phyloP scores from a whole-genome alignment of 2,888 invertebrate species.

The Orthosia gothica region DNA sequence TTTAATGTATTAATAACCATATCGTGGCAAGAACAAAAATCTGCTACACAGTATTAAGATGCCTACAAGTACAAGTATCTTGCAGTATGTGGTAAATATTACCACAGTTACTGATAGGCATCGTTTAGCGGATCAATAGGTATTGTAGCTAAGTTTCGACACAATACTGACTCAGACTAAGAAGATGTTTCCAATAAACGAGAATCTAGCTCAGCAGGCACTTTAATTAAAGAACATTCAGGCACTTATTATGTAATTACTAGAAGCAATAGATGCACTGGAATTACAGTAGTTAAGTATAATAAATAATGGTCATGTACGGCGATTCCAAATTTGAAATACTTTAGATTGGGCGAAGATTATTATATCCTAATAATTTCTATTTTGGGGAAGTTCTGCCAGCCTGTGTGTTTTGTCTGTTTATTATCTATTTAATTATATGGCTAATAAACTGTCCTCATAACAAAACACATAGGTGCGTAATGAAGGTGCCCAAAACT shows the following conservation, averaged over 20 bases:
- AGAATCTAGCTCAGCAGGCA: constrained; percentile 10
- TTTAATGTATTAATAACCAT: too few species aligned
- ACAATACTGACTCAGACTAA: constrained; percentile 51
- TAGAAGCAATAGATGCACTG: constrained; percentile 37
- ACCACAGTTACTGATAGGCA: constrained; percentile 56
- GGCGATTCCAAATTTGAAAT: constrained; percentile 1
- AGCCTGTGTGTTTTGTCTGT: too few species aligned
- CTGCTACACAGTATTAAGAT: not conserved
- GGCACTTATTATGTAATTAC: constrained; percentile 27
- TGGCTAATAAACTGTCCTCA: too few species aligned
- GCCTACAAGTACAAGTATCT: not conserved
- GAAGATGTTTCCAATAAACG: constrained; percentile 44
- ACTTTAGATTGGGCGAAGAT: constrained; percentile 4
- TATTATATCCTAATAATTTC: too few species aligned
- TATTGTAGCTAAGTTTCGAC: constrained; percentile 47
- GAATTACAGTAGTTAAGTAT: not conserved
- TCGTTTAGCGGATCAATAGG: constrained; percentile 52
- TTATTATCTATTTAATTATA: too few species aligned
- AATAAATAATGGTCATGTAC: not conserved
- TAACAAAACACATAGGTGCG: too few species aligned
- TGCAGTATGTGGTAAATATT: constrained; percentile 47
- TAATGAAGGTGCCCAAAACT: too few species aligned
- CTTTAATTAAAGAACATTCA: constrained; percentile 48
- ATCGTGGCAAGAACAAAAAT: not conserved
- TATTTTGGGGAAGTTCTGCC: not conserved